phyloP scores from a whole-genome alignment of 2,113 vertebrate genomes.

The Piprites chloris region DNA sequence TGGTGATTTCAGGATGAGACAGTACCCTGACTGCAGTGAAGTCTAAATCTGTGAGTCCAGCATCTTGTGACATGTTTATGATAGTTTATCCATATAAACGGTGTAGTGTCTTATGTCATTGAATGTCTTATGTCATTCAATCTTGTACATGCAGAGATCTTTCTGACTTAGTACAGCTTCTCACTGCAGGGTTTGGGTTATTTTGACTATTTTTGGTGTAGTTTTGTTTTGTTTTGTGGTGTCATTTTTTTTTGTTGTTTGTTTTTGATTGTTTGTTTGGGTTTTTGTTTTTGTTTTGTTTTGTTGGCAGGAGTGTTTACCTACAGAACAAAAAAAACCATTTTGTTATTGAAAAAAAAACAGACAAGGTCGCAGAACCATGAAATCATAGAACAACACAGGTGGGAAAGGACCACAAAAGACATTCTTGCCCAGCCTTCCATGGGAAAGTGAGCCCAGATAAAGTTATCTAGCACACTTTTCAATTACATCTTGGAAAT shows the following conservation, averaged over 20 bases:
- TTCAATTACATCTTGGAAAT: not conserved
- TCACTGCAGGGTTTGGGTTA: not conserved
- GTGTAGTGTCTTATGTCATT: not conserved
- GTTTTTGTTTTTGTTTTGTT: too few species aligned
- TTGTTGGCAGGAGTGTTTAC: too few species aligned
- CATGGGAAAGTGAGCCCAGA: not conserved
- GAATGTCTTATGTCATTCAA: too few species aligned
- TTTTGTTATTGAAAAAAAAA: not conserved
- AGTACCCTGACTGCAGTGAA: not conserved
- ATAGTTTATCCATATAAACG: not conserved
- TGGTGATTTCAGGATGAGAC: not conserved
- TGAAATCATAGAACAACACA: not conserved
- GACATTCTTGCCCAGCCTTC: not conserved
- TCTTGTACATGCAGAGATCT: not conserved
- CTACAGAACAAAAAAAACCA: too few species aligned
- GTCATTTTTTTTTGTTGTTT: too few species aligned
- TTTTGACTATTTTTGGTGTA: too few species aligned
- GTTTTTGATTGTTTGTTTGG: not conserved
- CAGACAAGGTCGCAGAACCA: not conserved
- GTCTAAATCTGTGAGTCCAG: not conserved
- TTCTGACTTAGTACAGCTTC: not conserved
- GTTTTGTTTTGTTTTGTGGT: not conserved
- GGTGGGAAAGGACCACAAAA: accelerated
- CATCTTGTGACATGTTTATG: not conserved
- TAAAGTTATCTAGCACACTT: not conserved